These are phyloP conservation scores for Lymantria monacha DNA, from an alignment of 2,888 invertebrate genomes.

Conservation along the genomic window DNA sequence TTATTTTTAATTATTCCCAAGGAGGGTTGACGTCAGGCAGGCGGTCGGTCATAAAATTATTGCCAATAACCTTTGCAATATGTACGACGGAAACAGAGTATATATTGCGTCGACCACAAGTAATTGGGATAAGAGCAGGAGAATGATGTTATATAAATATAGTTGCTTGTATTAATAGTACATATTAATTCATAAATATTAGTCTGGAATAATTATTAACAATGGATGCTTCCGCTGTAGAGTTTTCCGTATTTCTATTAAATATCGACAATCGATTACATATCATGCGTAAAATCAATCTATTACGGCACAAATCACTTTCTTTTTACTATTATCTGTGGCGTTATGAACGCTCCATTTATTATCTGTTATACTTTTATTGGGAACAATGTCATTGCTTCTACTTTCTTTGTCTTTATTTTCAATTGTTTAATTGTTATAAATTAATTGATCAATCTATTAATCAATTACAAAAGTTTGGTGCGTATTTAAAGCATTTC, in stretches of 20 bases:
- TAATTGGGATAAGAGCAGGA: too few relatives aligned
- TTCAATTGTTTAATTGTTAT: constrained; percentile 7
- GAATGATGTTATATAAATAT: too few relatives aligned
- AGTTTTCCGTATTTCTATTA: constrained; percentile 47
- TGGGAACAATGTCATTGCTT: constrained; percentile 27
- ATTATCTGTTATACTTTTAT: constrained; percentile 43
- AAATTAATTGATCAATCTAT: background rate
- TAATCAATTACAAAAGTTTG: background rate
- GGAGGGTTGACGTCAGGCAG: too few relatives aligned
- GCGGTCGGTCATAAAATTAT: too few relatives aligned
- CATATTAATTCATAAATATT: constrained; percentile 6
- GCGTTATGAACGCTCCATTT: constrained; percentile 53
- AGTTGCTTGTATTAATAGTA: too few relatives aligned
- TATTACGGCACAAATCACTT: constrained; percentile 41
- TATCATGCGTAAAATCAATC: constrained; percentile 63
- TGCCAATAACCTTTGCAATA: too few relatives aligned
- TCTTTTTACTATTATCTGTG: constrained; percentile 38
- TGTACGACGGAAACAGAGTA: too few relatives aligned
- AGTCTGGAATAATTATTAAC: constrained; percentile 15
- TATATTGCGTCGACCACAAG: too few relatives aligned
- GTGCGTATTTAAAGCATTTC: background rate
- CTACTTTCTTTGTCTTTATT: constrained; percentile 26
- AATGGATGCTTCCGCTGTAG: constrained; percentile 42
- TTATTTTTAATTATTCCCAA: too few relatives aligned
- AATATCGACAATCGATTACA: constrained; percentile 47